Evolutionary conservation across 2,113 vertebrate species (phyloP), one percentile per base, ranked within the genome.

Genomic region (Synodontis membranacea): DNA sequence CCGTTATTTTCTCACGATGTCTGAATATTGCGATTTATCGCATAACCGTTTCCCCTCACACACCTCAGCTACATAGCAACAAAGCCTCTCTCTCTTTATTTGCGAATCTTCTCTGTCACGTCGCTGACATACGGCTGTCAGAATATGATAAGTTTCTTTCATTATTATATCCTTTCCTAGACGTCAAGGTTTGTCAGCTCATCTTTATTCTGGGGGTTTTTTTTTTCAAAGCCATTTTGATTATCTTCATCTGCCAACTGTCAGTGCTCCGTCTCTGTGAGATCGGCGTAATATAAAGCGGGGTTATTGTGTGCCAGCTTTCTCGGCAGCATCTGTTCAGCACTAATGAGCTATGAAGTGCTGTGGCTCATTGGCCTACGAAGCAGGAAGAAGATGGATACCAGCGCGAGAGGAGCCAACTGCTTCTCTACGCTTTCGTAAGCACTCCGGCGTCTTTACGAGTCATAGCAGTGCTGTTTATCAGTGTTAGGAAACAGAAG

Each of bases 311-410:
- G 75, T 91, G 90, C 90, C 90, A 91, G 86, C 87, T 88, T 89
- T 89, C 83, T 87, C 84, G 78, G 37, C 87, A 89, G 89, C 90
- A 91, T 89, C 90, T 91, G 90, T 83, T 88, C 88, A 31, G 70
- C 84, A 88, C 90, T 89, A 91, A 91, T 88, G 87, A 91, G 89
- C 86, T 90, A 79, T 90, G 89, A 90, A 89, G 89, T 87, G 84
- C 88, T 72, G 87, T 56, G 70, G 85, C 83, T 89, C 86, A 52
- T 84, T 68, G 79, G 87, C 80, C 87, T 80, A 80, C 58, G 64
- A 76, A 88, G 68, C 84, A 84, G 82, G 74, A 88, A 48, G 68
- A 46, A 87, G 70, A 76, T 23, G 31, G 44, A 56, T 46, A 80
- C 34, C 80, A 50, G 70, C 60, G 85, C 58, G n/a, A 23, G 81